Evolutionary conservation across 2,888 invertebrate species (phyloP).

Genomic region (Cremastobaeus sp.): DNA sequence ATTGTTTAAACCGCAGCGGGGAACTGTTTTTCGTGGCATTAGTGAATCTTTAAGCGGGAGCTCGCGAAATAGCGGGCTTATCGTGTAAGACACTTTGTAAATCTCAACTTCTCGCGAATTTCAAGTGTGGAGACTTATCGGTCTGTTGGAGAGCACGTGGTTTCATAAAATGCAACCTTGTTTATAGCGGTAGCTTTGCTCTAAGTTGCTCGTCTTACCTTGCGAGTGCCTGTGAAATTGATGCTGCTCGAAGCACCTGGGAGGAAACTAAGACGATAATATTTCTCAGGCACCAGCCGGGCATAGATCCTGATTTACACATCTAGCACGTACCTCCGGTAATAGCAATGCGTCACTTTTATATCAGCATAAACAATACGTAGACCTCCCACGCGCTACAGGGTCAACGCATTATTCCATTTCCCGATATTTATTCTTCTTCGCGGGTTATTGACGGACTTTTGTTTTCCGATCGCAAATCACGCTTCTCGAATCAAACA

Average conservation of each 20-base stretch:
- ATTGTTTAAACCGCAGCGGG: conserved; percentile 20
- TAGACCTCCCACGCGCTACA: conserved; percentile 61
- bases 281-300: conserved; percentile 67
- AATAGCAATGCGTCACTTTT: conserved; percentile 74
- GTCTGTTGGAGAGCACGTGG: conserved; percentile 61
- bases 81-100: conserved; percentile 55
- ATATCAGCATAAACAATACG: conserved; percentile 72
- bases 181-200: conserved; percentile 66
- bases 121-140: conserved; percentile 63
- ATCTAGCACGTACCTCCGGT: conserved; percentile 70
- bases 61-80: conserved; percentile 44
- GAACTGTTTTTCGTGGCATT: conserved; percentile 37
- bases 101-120: conserved; percentile 55
- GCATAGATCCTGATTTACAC: conserved; percentile 74
- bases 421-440: conserved; percentile 49
- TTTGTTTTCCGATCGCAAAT: conserved; percentile 15
- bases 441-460: conserved; percentile 39
- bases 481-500: too few species aligned
- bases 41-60: conserved; percentile 33
- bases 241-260: conserved; percentile 62
- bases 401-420: conserved; percentile 57
- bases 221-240: conserved; percentile 64
- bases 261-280: conserved; percentile 70
- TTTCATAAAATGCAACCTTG: conserved; percentile 67
- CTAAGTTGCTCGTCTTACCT: conserved; percentile 65